Base-by-base conservation (phyloP, 92 coral and sea anemone genomes). In the Porites lobata region DNA sequence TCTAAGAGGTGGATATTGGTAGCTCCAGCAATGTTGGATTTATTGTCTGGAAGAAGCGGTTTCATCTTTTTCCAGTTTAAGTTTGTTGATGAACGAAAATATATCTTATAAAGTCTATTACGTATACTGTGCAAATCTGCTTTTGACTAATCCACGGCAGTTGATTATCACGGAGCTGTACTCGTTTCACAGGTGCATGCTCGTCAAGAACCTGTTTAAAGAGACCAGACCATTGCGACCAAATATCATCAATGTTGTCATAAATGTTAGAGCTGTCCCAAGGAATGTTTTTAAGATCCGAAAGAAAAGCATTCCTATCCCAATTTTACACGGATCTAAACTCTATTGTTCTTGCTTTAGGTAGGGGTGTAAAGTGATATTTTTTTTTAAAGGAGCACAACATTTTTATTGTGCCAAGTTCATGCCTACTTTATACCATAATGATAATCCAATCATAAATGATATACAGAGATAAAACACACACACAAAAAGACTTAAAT, bases 91-190 rank as follows among this genome's bases (percentile, higher is more conserved):
- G 15, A 22, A 57, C 91, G 77, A 0, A 87, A 78, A 56, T 75
- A 93, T 84, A 90, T 93, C 72, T 87, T 93, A 76, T 87, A 93
- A 15, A 90, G 80, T 4, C 92, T 89, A 52, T 91, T 91, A 19
- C 90, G 72, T 29, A 29, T 29, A 29, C 32, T 88, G 21, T 65
- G 22, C 91, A 85, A 22, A 91, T 91, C 43, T 92, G 78, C 47
- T 20, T 72, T 26, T 88, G 94, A 19, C 88, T 84, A 53, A 88
- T 92, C 94, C 85, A 92, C 14, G 88, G 92, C 8, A 88, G 47
- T 18, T 88, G 92, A 65, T 78, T 85, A 53, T 79, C 67, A 14
- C 74, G 89, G 61, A 90, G 59, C 56, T 72, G 47, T 5, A 38
- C 47, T 38, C 47, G 47, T 38, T 38, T 38, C 47, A 38, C 47